phyloP scores from a whole-genome alignment of 2,888 invertebrate species.

The Mesorhabditis belari region DNA sequence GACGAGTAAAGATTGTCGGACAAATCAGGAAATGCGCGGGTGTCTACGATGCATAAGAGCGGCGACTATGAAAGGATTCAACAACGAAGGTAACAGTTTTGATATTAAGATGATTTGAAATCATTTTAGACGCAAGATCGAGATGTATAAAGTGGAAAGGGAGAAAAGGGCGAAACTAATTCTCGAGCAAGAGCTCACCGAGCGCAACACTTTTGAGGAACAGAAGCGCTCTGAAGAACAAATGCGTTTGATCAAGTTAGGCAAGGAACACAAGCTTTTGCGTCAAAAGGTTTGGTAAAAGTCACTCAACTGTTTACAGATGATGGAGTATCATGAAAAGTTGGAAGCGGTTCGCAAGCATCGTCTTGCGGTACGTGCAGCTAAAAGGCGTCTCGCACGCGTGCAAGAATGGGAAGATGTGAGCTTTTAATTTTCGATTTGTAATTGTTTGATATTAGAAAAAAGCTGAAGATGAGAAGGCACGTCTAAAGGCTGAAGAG shows the following conservation, averaged over 20 bases:
- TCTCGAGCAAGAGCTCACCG: conserved; percentile 35
- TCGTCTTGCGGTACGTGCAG: conserved; percentile 27
- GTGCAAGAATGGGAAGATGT: conserved; percentile 14
- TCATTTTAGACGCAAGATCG: neutral
- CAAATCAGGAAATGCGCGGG: conserved; percentile 16
- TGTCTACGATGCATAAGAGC: conserved; percentile 45
- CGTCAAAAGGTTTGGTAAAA: conserved; percentile 19
- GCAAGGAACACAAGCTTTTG: conserved; percentile 40
- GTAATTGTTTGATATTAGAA: conserved; percentile 4
- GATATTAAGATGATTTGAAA: no score
- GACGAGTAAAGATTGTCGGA: conserved; percentile 17
- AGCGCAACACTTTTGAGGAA: conserved; percentile 40
- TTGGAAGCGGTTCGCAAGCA: conserved; percentile 25
- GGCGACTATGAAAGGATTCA: conserved; percentile 66
- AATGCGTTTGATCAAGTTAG: conserved; percentile 43
- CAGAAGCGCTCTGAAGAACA: conserved; percentile 45
- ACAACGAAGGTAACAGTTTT: conserved; percentile 60
- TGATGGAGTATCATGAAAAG: conserved; percentile 23
- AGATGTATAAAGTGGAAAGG: neutral
- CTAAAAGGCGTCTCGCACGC: conserved; percentile 23
- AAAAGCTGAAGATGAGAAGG: conserved; percentile 17
- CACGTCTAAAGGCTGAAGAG: conserved; percentile 27
- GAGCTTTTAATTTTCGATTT: neutral
- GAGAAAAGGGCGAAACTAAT: conserved; percentile 31
- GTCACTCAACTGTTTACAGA: conserved; percentile 1